Evolutionary conservation across 2,113 vertebrate species (phyloP).

Genomic region (Ceyx margarethae): DNA sequence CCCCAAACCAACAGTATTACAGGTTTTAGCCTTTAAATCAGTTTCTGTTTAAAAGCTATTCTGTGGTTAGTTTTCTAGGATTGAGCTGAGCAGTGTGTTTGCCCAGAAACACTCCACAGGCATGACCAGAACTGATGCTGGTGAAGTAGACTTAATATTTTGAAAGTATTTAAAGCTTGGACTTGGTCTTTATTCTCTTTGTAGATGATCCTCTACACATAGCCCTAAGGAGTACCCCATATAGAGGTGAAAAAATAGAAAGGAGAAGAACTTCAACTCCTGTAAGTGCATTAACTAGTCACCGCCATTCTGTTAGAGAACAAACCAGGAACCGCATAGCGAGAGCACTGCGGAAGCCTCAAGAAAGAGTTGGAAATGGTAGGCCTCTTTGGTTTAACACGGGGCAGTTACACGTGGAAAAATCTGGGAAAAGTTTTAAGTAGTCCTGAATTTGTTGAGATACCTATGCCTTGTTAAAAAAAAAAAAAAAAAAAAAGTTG

Average conservation of each 20-base stretch:
- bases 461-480: neutral
- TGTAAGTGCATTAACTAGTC: conserved; percentile 71
- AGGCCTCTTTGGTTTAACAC: neutral
- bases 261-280: conserved; percentile 78
- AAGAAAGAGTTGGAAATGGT: conserved; percentile 74
- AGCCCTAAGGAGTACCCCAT: conserved; percentile 69
- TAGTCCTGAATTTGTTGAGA: neutral
- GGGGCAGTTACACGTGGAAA: neutral
- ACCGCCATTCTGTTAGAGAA: conserved; percentile 65
- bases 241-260: conserved; percentile 69
- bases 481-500: neutral
- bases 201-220: conserved; percentile 68
- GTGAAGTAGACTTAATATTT: neutral
- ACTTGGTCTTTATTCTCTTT: conserved; percentile 49
- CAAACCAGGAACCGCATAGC: conserved; percentile 72
- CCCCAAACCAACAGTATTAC: neutral
- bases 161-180: conserved; percentile 34
- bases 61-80: neutral
- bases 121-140: neutral
- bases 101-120: rapidly evolving
- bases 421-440: neutral
- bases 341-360: conserved; percentile 58
- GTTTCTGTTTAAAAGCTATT: neutral
- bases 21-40: neutral
- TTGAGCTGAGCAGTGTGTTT: neutral